These are phyloP conservation scores for Morpho achilles DNA, from an alignment of 2,888 invertebrate species.

Conservation along the genomic window DNA sequence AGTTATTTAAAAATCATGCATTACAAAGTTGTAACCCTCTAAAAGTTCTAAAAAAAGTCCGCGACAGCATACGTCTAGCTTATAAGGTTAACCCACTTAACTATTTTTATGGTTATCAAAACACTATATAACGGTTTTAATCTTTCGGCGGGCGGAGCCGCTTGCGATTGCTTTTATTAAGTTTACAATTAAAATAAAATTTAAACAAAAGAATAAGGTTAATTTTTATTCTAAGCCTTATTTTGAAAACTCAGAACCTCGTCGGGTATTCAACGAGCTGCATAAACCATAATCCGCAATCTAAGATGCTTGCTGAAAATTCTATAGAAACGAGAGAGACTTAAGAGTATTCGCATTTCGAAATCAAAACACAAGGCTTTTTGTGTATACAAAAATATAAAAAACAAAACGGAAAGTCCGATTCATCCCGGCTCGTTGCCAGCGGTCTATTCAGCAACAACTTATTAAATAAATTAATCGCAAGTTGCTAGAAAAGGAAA, in stretches of 20 bases:
- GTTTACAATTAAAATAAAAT: too few species aligned
- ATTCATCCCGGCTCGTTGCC: conserved; percentile 56
- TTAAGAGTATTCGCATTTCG: conserved; percentile 33
- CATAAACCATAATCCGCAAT: conserved; percentile 13
- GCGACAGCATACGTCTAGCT: too few species aligned
- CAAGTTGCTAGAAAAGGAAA: conserved; percentile 69
- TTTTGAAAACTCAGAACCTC: not conserved
- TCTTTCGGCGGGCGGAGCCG: too few species aligned
- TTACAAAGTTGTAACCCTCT: too few species aligned
- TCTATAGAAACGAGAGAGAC: conserved; percentile 26
- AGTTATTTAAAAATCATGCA: too few species aligned
- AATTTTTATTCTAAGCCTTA: too few species aligned
- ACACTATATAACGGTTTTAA: too few species aligned
- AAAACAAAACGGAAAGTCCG: conserved; percentile 59
- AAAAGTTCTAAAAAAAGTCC: too few species aligned
- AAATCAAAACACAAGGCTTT: conserved; percentile 36
- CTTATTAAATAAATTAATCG: conserved; percentile 78
- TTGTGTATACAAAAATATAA: conserved; percentile 36
- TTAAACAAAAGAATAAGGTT: too few species aligned
- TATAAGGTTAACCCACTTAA: too few species aligned
- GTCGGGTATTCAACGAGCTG: not conserved
- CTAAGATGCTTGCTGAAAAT: conserved; percentile 26
- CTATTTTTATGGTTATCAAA: too few species aligned
- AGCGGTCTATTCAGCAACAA: conserved; percentile 68
- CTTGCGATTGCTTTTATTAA: too few species aligned